Evolutionary conservation across 2,113 vertebrate species (phyloP).

Genomic region (Rhabdornis inornatus): DNA sequence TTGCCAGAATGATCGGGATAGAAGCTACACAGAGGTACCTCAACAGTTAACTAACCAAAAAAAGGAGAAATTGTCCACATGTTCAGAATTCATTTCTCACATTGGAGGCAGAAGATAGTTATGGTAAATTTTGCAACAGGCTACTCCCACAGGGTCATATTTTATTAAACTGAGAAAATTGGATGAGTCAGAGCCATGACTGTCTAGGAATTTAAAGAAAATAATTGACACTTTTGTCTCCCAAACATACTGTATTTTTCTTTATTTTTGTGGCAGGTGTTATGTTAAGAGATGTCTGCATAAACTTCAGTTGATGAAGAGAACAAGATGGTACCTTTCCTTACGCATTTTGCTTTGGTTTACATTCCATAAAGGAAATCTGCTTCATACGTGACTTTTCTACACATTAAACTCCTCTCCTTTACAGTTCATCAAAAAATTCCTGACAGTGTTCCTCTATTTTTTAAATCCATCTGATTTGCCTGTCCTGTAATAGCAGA

Average conservation of each 20-base stretch:
- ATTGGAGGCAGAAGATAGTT: neutral
- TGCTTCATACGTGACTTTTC: neutral
- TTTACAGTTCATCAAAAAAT: neutral
- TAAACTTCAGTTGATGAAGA: neutral
- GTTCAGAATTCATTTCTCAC: neutral
- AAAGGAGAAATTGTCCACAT: neutral
- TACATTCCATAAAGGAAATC: neutral
- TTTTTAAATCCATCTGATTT: neutral
- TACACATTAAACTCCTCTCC: neutral
- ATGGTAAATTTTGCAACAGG: neutral
- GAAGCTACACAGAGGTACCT: neutral
- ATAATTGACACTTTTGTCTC: neutral
- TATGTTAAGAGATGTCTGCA: neutral
- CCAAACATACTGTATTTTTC: neutral
- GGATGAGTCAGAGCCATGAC: constrained; percentile 5
- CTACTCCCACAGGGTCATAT: neutral
- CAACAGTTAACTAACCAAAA: neutral
- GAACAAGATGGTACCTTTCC: neutral
- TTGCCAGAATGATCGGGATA: neutral
- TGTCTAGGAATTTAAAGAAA: constrained; percentile 37
- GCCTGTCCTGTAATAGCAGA: neutral
- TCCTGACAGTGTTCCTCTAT: neutral
- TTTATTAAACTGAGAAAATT: constrained; percentile 10
- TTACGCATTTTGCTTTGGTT: neutral
- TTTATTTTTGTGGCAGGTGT: neutral